phyloP scores from a whole-genome alignment of 2,888 invertebrate species.

The Anarsia innoxiella region DNA sequence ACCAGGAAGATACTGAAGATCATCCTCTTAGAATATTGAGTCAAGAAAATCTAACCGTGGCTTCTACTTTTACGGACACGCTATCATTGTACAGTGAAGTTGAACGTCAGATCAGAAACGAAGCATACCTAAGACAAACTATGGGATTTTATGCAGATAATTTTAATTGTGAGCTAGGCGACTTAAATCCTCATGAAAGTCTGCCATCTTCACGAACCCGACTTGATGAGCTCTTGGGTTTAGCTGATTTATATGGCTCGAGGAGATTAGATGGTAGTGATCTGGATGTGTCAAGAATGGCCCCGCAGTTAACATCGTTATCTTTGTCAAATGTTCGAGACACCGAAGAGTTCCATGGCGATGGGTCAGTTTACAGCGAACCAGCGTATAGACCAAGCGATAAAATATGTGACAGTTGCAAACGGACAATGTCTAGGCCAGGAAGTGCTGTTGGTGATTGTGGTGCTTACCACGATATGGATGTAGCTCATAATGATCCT shows the following conservation, averaged over 20 bases:
- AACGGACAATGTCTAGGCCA: conserved; percentile 80
- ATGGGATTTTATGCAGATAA: conserved; percentile 74
- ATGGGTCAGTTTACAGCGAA: conserved; percentile 90
- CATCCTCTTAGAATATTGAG: conserved; percentile 92
- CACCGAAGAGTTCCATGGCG: conserved; percentile 79
- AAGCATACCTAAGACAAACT: conserved; percentile 74
- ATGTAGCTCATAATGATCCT: conserved; percentile 64
- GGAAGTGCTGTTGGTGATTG: conserved; percentile 81
- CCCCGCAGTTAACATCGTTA: conserved; percentile 81
- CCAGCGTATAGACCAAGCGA: conserved; percentile 85
- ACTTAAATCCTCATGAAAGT: conserved; percentile 66
- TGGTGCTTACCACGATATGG: conserved; percentile 74
- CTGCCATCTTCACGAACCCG: conserved; percentile 69
- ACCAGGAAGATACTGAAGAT: conserved; percentile 81
- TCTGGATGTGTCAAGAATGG: conserved; percentile 69
- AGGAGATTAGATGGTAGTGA: conserved; percentile 81
- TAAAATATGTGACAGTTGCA: conserved; percentile 85
- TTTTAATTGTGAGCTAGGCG: conserved; percentile 49
- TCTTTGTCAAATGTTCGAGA: conserved; percentile 82
- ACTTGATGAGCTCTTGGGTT: conserved; percentile 86
- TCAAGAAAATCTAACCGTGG: conserved; percentile 92
- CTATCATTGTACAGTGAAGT: conserved; percentile 79
- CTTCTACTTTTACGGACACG: conserved; percentile 91
- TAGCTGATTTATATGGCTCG: conserved; percentile 88
- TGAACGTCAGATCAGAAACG: conserved; percentile 78